These are phyloP conservation scores for Trematomus bernacchii DNA, from an alignment of 2,797 vertebrate species.

Conservation along the genomic window DNA sequence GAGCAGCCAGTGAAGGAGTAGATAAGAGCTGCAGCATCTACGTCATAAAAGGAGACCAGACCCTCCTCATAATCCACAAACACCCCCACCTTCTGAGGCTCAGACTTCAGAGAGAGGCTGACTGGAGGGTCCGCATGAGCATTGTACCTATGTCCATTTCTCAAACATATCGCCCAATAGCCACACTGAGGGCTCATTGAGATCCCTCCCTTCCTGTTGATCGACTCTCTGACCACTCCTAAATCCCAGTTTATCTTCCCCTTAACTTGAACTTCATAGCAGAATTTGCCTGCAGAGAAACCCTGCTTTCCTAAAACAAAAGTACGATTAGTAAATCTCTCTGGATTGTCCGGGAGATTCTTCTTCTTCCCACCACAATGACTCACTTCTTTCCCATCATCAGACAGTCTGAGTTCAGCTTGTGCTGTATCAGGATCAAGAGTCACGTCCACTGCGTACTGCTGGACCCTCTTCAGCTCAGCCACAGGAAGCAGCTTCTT, in stretches of 20 bases:
- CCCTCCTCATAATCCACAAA: constrained; percentile 51
- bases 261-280: constrained; percentile 46
- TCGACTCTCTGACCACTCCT: constrained; percentile 41
- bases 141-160: not conserved
- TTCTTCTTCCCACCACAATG: rapidly evolving
- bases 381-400: constrained; percentile 23
- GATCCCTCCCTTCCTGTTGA: not conserved
- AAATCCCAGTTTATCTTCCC: not conserved
- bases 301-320: constrained; percentile 30
- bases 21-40: constrained; percentile 27
- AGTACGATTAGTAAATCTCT: rapidly evolving
- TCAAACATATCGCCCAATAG: constrained; percentile 26
- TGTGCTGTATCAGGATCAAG: constrained; percentile 44
- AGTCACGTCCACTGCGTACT: constrained; percentile 35
- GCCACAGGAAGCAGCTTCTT: not conserved
- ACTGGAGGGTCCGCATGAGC: rapidly evolving
- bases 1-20: constrained; percentile 42
- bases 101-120: not conserved
- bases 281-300: constrained; percentile 30
- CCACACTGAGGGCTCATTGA: rapidly evolving
- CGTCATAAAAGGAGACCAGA: constrained; percentile 49
- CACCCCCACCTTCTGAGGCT: constrained; percentile 32
- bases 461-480: constrained; percentile 29
- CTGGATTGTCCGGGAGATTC: constrained; percentile 8
- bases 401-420: not conserved